Evolutionary conservation across 2,113 vertebrate genomes (phyloP).

Genomic region (Dissostichus mawsoni): DNA sequence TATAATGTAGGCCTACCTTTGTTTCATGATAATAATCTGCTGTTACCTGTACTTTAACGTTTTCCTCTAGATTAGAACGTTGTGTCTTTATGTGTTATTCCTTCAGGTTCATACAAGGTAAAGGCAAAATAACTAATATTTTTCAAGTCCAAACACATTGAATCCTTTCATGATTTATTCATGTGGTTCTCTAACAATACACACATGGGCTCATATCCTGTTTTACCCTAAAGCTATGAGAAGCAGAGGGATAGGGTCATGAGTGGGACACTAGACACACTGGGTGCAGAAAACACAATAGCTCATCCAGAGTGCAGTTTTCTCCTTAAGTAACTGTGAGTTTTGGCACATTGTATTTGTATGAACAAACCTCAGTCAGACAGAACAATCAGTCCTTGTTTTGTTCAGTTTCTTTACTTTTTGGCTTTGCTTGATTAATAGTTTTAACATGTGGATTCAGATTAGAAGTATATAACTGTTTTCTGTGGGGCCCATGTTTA

Average conservation of each 20-base stretch:
- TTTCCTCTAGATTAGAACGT: neutral
- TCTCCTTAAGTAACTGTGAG: neutral
- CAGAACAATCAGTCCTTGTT: neutral
- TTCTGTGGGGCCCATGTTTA: neutral
- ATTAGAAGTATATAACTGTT: neutral
- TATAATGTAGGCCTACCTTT: too few relatives aligned
- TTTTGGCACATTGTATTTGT: constrained; percentile 8
- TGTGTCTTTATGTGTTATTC: neutral
- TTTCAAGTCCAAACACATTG: constrained; percentile 9
- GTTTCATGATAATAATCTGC: neutral
- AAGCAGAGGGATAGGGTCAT: constrained; percentile 7
- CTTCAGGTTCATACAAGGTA: neutral
- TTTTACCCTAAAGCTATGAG: constrained; percentile 12
- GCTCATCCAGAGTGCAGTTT: neutral
- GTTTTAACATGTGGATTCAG: constrained; percentile 29
- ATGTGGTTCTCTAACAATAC: neutral
- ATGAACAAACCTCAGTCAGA: constrained; percentile 35
- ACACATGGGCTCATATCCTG: neutral
- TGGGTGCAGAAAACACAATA: constrained; percentile 3
- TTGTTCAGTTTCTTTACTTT: neutral
- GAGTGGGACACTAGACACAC: constrained; percentile 1
- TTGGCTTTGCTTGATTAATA: constrained; percentile 5
- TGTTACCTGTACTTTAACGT: neutral
- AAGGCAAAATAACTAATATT: neutral
- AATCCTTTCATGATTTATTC: constrained; percentile 14